These are phyloP conservation scores for Cyclopterus lumpus DNA, from an alignment of 2,797 vertebrate species.

Conservation along the genomic window DNA sequence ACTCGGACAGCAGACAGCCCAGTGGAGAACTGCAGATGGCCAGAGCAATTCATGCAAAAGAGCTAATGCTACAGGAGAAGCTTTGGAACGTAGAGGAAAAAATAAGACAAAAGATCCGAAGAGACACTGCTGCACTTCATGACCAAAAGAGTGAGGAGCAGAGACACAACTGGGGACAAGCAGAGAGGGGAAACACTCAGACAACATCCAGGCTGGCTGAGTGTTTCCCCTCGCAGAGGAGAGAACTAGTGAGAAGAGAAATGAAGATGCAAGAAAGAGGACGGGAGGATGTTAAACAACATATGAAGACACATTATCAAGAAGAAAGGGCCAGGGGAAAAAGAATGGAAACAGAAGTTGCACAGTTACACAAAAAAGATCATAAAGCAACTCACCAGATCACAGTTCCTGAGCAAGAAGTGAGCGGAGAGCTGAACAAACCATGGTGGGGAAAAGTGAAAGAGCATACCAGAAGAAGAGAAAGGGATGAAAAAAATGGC, in stretches of 20 bases:
- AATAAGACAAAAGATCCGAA: slow-evolving; percentile 79
- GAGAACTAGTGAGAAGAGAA: slow-evolving; percentile 37
- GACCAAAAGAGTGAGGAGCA: slow-evolving; percentile 49
- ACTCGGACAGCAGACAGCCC: slow-evolving; percentile 17
- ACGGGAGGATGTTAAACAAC: slow-evolving; percentile 37
- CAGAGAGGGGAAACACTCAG: slow-evolving; percentile 32
- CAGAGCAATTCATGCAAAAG: slow-evolving; percentile 81
- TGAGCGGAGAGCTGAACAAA: slow-evolving; percentile 57
- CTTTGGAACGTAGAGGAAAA: slow-evolving; percentile 80
- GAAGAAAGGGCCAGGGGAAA: slow-evolving; percentile 32
- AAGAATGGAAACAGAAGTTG: slow-evolving; percentile 44
- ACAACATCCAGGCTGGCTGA: slow-evolving; percentile 24
- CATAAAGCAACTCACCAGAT: slow-evolving; percentile 8
- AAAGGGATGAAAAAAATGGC: background rate
- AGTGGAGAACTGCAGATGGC: slow-evolving; percentile 68
- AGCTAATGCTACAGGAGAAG: slow-evolving; percentile 84
- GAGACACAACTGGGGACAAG: slow-evolving; percentile 24
- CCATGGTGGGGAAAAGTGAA: slow-evolving; percentile 16
- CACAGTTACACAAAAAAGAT: slow-evolving; percentile 22
- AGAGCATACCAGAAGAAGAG: slow-evolving; percentile 17
- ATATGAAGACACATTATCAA: slow-evolving; percentile 32
- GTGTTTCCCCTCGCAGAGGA: slow-evolving; percentile 44
- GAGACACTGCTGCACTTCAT: slow-evolving; percentile 52
- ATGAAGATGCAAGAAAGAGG: slow-evolving; percentile 22
- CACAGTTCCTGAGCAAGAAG: slow-evolving; percentile 59